Evolutionary conservation across 2,797 vertebrate species (phyloP).

Genomic region (Thalassophryne amazonica): DNA sequence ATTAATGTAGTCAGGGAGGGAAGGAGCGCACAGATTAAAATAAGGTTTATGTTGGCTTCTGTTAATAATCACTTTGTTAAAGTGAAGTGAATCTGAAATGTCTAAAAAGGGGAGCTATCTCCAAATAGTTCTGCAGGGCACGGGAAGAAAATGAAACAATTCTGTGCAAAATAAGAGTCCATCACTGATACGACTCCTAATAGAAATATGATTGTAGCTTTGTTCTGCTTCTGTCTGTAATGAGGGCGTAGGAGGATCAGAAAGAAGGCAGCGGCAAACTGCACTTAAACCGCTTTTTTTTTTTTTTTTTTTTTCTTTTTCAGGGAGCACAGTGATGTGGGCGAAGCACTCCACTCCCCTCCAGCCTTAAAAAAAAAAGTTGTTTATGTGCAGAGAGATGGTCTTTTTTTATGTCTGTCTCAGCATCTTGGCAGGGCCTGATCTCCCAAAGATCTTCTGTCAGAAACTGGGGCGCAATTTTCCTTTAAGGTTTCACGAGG

Average conservation of each 20-base stretch:
- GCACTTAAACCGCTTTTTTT: conserved; percentile 33
- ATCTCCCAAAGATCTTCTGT: conserved; percentile 36
- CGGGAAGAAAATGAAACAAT: conserved; percentile 37
- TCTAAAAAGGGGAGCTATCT: conserved; percentile 47
- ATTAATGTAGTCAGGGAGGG: too few relatives aligned
- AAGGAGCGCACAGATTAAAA: conserved; percentile 9
- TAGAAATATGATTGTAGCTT: conserved; percentile 28
- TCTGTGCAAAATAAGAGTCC: conserved; percentile 27
- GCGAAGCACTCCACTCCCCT: conserved; percentile 41
- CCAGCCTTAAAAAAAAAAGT: conserved; percentile 44
- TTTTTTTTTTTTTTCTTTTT: conserved; percentile 22
- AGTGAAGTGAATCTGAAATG: conserved; percentile 14
- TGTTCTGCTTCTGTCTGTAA: conserved; percentile 27
- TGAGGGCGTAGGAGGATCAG: conserved; percentile 65
- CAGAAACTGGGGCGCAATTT: conserved; percentile 63
- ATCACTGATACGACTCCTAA: conserved; percentile 12
- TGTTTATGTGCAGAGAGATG: conserved; percentile 24
- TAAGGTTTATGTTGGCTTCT: conserved; percentile 30
- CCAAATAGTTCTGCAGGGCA: conserved; percentile 28
- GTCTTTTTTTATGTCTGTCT: conserved; percentile 26
- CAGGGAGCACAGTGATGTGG: conserved; percentile 38
- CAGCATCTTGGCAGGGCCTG: conserved; percentile 21
- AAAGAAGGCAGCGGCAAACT: conserved; percentile 46
- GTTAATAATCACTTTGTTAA: conserved; percentile 43
- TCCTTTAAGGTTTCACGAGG: too few relatives aligned